phyloP scores from a whole-genome alignment of 2,888 invertebrate species.

The Melinaea marsaeus region DNA sequence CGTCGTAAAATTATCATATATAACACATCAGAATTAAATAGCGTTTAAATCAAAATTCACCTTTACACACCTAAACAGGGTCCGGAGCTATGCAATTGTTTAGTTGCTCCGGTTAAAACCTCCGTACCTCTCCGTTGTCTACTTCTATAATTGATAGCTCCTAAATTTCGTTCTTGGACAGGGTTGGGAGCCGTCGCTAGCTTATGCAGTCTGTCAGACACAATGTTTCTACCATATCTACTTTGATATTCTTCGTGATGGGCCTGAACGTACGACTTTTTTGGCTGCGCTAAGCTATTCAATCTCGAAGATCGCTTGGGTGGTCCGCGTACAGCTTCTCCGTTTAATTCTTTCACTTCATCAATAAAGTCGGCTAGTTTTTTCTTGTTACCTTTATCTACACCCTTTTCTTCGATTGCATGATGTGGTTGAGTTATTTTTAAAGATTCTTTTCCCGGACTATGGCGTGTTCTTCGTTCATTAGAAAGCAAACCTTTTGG shows the following conservation, averaged over 20 bases:
- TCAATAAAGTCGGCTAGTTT: constrained; percentile 60
- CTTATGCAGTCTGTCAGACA: constrained; percentile 48
- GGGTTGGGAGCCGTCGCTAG: constrained; percentile 35
- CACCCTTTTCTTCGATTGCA: constrained; percentile 38
- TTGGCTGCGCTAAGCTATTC: constrained; percentile 64
- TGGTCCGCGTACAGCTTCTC: constrained; percentile 69
- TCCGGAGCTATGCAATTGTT: constrained; percentile 38
- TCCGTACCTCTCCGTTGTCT: constrained; percentile 36
- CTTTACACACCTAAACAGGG: constrained; percentile 68
- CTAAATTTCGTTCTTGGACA: constrained; percentile 30
- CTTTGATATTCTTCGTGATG: constrained; percentile 54
- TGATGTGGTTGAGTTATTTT: constrained; percentile 26
- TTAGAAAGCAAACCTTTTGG: constrained; percentile 32
- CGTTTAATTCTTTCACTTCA: constrained; percentile 65
- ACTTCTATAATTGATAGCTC: constrained; percentile 29
- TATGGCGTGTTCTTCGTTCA: constrained; percentile 34
- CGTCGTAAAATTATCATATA: not conserved
- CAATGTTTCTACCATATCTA: constrained; percentile 47
- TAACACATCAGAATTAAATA: not conserved
- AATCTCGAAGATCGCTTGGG: constrained; percentile 51
- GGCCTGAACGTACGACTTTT: constrained; percentile 55
- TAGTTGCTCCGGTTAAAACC: constrained; percentile 30
- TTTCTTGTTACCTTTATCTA: constrained; percentile 41
- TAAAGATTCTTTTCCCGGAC: constrained; percentile 30
- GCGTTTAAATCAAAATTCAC: constrained; percentile 50